Base-by-base conservation (phyloP, 2,797 vertebrate species). In the Sebastes iracundus region DNA sequence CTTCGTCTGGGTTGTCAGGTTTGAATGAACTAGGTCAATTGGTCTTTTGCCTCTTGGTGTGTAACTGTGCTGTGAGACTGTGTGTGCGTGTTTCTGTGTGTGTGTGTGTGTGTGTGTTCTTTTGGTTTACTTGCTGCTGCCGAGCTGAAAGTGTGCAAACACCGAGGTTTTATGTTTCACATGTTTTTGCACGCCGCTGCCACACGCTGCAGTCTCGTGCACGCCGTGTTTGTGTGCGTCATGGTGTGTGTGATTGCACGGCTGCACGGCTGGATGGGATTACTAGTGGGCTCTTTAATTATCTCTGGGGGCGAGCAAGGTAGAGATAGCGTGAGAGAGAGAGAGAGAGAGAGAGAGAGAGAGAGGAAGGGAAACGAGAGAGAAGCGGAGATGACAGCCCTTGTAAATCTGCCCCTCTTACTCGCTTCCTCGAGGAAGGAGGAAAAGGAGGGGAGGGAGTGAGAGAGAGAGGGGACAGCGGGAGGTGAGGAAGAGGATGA, bases 1-100 rank as follows among this genome's bases (percentile, higher is more conserved):
- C 66, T 61, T 81, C 68, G 6, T 59, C 85, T 38, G 68, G 68
- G 64, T 84, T 82, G 78, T 80, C 72, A 85, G 81, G 82, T 86
- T 85, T 82, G 78, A 84, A 82, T 79, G 78, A 91, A 87, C 30
- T 83, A 16, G 88, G 90, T 91, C 92, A 93, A 82, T 84, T 91
- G 85, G 81, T 86, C 66, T 69, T 86, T 88, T 90, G 68, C 78
- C 75, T 86, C 83, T 87, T 71, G 84, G 87, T 75, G 22, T 76
- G 77, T 46, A 25, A 69, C 64, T 62, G 22, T 32, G 64, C 75
- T 59, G 62, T 71, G 65, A 78, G 68, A 46, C 60, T 53, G 2
- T 69, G n/a, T 74, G 38, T 14, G 35, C 1, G 53, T 66, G 64
- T 73, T 64, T 68, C 20, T 68, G 28, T 53, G 2, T 69, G n/a